Percentiles rank a stretch among this genome's conserved stretches.
These are phyloP conservation scores for Verasper variegatus DNA, from an alignment of 2,113 vertebrate genomes.

Conservation along the genomic window DNA sequence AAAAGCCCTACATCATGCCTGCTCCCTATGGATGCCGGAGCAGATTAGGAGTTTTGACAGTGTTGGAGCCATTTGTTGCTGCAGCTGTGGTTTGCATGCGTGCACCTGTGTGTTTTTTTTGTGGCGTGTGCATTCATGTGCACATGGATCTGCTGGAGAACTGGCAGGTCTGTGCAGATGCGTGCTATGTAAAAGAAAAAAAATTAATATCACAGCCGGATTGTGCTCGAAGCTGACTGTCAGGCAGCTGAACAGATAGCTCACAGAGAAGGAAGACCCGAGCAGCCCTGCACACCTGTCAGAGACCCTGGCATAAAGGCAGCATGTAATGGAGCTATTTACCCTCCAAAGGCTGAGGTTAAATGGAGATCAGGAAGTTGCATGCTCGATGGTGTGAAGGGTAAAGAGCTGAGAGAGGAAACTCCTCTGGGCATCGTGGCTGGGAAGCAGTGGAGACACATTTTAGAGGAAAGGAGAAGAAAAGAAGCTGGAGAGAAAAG, in stretches of 20 bases:
- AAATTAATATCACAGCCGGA: slow-evolving; percentile 10
- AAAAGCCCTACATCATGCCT: slow-evolving; percentile 51
- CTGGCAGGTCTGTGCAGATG: slow-evolving; percentile 31
- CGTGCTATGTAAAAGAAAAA: slow-evolving; percentile 3
- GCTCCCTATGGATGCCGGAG: slow-evolving; percentile 53
- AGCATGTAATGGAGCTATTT: slow-evolving; percentile 51
- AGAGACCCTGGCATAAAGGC: slow-evolving; percentile 36
- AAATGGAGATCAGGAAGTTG: slow-evolving; percentile 65
- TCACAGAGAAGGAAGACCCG: slow-evolving; percentile 47
- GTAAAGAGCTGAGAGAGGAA: slow-evolving; percentile 34
- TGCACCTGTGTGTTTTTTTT: slow-evolving; percentile 37
- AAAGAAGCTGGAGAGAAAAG: slow-evolving; percentile 33
- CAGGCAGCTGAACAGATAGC: slow-evolving; percentile 40
- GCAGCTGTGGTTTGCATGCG: slow-evolving; percentile 33
- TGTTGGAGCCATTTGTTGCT: slow-evolving; percentile 57
- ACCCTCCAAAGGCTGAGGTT: slow-evolving; percentile 61
- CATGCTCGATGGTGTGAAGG: slow-evolving; percentile 34
- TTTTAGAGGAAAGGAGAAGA: slow-evolving; percentile 35
- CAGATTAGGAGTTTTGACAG: slow-evolving; percentile 67
- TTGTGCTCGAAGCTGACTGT: slow-evolving; percentile 23
- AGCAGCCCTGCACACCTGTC: slow-evolving; percentile 54
- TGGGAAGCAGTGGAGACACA: slow-evolving; percentile 22
- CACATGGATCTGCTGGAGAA: slow-evolving; percentile 43
- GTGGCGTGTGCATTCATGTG: slow-evolving; percentile 35
- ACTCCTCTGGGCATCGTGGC: slow-evolving; percentile 30